phyloP scores from a whole-genome alignment of 2,113 vertebrate genomes.

The Chaetura pelagica region DNA sequence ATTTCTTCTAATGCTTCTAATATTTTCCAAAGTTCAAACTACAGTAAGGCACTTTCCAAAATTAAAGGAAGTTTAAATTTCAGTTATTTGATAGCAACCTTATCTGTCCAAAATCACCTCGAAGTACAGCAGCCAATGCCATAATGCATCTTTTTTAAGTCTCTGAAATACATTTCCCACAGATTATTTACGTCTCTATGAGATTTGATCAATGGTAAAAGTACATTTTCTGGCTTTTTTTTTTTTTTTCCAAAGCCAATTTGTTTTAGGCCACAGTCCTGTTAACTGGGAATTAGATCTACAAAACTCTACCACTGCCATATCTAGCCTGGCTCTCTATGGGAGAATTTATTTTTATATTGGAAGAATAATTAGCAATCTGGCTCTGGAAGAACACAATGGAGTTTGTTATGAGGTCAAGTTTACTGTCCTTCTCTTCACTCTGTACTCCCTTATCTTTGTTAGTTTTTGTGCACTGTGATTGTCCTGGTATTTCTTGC shows the following conservation, averaged over 20 bases:
- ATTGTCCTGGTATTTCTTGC: not conserved
- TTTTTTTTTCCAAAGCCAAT: not conserved
- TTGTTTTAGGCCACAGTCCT: not conserved
- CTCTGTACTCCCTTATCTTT: not conserved
- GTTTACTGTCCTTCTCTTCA: not conserved
- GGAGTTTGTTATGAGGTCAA: not conserved
- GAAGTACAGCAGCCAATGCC: not conserved
- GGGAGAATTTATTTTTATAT: not conserved
- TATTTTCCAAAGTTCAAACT: constrained; percentile 1
- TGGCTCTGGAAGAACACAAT: not conserved
- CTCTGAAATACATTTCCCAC: not conserved
- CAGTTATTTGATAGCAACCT: not conserved
- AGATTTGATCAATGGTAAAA: not conserved
- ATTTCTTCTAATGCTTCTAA: not conserved
- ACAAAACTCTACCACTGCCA: constrained; percentile 4
- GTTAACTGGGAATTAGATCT: constrained; percentile 29
- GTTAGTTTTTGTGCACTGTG: not conserved
- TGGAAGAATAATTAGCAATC: constrained; percentile 2
- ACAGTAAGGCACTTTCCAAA: constrained; percentile 2
- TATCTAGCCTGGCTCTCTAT: not conserved
- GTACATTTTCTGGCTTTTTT: not conserved
- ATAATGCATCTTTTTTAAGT: not conserved
- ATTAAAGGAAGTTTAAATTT: constrained; percentile 1
- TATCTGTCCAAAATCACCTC: not conserved
- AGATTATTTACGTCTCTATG: not conserved